Percentiles rank a stretch among this genome's conserved stretches.
These are phyloP conservation scores for Drosophila tripunctata DNA, from an alignment of 2,888 invertebrate genomes.

Conservation along the genomic window DNA sequence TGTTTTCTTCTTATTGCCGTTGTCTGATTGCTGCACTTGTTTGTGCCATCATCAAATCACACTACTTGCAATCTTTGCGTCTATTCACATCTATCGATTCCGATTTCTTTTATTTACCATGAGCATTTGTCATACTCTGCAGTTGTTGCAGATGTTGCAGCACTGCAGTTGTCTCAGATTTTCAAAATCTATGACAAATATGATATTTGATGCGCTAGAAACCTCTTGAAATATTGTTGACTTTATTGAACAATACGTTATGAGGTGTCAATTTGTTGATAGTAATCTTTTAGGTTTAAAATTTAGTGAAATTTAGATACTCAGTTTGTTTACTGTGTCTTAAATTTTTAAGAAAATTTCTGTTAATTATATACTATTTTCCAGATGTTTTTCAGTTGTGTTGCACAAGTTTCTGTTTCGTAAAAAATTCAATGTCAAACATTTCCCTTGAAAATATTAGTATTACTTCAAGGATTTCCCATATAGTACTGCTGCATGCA, in stretches of 20 bases:
- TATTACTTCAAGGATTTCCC: no score
- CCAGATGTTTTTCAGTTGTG: no score
- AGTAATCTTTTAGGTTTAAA: no score
- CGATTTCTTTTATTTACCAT: constrained; percentile 43
- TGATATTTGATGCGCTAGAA: constrained; percentile 17
- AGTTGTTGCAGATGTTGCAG: constrained; percentile 5
- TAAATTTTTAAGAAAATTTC: no score
- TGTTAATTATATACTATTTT: no score
- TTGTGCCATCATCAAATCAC: constrained; percentile 35
- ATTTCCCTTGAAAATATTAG: neutral
- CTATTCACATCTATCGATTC: constrained; percentile 45
- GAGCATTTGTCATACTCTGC: constrained; percentile 28
- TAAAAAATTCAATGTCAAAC: neutral
- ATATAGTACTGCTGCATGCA: no score
- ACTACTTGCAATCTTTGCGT: constrained; percentile 32
- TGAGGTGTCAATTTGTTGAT: neutral
- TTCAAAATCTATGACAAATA: constrained; percentile 6
- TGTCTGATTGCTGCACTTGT: constrained; percentile 50
- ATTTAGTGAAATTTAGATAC: no score
- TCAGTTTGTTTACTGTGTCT: no score
- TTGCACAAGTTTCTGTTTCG: no score
- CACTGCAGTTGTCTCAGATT: constrained; percentile 6
- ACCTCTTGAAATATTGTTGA: constrained; percentile 32
- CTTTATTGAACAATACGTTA: constrained; percentile 46
- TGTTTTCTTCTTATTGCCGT: constrained; percentile 6